Percentiles rank a stretch among this genome's conserved stretches.
Evolutionary conservation across 2,797 vertebrate species (phyloP).

Genomic region (Syndactyla subalaris): DNA sequence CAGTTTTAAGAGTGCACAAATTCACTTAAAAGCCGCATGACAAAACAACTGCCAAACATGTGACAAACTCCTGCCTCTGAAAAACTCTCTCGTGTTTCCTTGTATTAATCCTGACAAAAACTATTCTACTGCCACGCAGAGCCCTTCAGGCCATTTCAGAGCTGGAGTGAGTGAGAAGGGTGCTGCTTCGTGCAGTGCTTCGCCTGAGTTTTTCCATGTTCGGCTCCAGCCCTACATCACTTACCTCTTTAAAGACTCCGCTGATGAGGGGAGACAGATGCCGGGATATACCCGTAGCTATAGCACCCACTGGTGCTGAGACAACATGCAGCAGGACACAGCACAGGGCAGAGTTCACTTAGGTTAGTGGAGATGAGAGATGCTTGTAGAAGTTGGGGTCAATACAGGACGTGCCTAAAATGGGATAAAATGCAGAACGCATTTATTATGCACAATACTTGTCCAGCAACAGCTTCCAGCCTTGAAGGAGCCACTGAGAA

Average conservation of each 20-base stretch:
- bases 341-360: background rate
- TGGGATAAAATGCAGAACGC: background rate
- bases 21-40: background rate
- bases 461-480: background rate
- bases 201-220: background rate
- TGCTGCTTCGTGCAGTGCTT: background rate
- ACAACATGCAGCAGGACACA: constrained; percentile 22
- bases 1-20: background rate
- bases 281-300: background rate
- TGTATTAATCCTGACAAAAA: background rate
- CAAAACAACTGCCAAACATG: background rate
- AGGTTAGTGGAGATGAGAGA: background rate
- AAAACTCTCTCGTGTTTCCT: background rate
- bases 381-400: background rate
- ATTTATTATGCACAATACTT: background rate
- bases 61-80: background rate
- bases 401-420: background rate
- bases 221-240: background rate
- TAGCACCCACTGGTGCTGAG: constrained; percentile 62
- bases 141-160: background rate
- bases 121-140: background rate
- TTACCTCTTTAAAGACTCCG: background rate
- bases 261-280: background rate
- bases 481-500: background rate
- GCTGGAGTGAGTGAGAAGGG: background rate